Evolutionary conservation across 1,140 invertebrate species (phyloP).

Genomic region (Parasteatoda tepidariorum): DNA sequence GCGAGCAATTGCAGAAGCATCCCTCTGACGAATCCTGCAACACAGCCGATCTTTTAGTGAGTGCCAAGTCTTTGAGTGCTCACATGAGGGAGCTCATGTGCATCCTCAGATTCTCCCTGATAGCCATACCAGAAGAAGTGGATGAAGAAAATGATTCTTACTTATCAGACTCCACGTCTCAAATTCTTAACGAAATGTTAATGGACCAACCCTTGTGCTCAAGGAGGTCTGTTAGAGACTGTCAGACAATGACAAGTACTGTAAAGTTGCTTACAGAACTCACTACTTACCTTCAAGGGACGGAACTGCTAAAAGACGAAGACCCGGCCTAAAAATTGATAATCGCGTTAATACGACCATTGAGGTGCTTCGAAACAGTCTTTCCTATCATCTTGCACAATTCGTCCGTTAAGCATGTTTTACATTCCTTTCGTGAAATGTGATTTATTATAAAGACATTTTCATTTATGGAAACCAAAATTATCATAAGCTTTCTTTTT

Average conservation of each 20-base stretch:
- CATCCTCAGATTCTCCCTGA: slow-evolving; percentile 4
- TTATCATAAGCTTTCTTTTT: too few relatives aligned
- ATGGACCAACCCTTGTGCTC: slow-evolving; percentile 40
- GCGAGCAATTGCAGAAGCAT: slow-evolving; percentile 3
- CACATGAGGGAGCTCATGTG: slow-evolving; percentile 40
- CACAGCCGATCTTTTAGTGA: not conserved
- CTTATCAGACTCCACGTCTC: not conserved
- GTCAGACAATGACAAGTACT: slow-evolving; percentile 22
- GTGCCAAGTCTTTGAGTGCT: not conserved
- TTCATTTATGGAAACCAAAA: too few relatives aligned
- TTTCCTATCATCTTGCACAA: slow-evolving; percentile 2
- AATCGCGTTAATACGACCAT: not conserved
- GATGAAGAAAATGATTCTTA: not conserved
- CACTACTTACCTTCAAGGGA: not conserved
- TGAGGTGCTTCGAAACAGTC: slow-evolving; percentile 24
- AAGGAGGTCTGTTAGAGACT: slow-evolving; percentile 33
- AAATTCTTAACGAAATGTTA: slow-evolving; percentile 22
- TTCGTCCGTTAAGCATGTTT: not conserved
- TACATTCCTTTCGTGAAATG: too few relatives aligned
- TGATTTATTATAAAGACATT: too few relatives aligned
- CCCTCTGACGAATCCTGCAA: not conserved
- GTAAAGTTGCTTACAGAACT: slow-evolving; percentile 3
- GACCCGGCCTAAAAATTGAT: not conserved
- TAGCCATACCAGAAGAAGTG: not conserved
- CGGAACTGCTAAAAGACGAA: not conserved